These are phyloP conservation scores for Agapetus fuscipes DNA, from an alignment of 2,888 invertebrate genomes.

Conservation along the genomic window DNA sequence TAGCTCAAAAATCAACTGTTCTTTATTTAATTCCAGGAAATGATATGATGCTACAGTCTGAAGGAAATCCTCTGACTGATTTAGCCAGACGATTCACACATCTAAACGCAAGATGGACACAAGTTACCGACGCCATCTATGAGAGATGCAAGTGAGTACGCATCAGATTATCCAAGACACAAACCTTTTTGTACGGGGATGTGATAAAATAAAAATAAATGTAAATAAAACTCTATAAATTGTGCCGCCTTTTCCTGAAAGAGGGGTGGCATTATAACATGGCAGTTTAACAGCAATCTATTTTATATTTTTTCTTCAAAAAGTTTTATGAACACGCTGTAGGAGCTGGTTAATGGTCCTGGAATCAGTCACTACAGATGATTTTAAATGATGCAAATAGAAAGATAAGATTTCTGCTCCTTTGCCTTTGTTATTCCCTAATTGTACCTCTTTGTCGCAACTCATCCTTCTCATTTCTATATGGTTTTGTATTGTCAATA, in stretches of 20 bases:
- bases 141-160: conserved; percentile 50
- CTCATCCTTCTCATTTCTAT: no score
- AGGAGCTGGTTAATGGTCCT: not conserved
- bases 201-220: no score
- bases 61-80: conserved; percentile 45
- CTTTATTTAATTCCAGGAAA: conserved; percentile 46
- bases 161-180: no score
- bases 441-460: no score
- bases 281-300: not conserved
- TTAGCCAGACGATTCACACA: conserved; percentile 57
- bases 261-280: not conserved
- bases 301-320: no score
- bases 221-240: not conserved
- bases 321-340: not conserved
- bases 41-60: conserved; percentile 51
- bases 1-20: no score
- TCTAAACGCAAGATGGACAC: conserved; percentile 63
- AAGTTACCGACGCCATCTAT: conserved; percentile 58
- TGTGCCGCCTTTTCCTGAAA: not conserved
- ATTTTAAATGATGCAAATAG: no score
- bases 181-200: no score
- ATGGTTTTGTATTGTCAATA: no score
- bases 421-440: no score
- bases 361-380: not conserved
- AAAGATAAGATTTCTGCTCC: no score